These are phyloP conservation scores for Nomada lathburiana DNA, from an alignment of 2,888 invertebrate genomes.

Conservation along the genomic window DNA sequence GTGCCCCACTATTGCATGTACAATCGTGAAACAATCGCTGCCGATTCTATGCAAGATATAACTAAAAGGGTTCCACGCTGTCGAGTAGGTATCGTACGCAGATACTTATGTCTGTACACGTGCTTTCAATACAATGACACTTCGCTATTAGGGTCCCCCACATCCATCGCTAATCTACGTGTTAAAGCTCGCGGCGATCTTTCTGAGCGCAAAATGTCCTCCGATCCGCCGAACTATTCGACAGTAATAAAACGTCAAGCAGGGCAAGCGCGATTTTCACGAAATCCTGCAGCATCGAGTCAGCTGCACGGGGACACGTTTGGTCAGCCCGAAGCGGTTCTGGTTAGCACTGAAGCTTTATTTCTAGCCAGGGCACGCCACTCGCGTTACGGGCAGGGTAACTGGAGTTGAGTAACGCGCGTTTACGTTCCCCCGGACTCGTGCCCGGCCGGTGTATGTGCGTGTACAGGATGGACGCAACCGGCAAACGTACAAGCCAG, in stretches of 20 bases:
- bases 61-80: too few relatives aligned
- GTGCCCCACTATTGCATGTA: too few relatives aligned
- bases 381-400: constrained; percentile 50
- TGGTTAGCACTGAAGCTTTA: constrained; percentile 64
- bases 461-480: constrained; percentile 62
- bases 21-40: too few relatives aligned
- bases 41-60: too few relatives aligned
- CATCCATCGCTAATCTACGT: too few relatives aligned
- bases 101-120: too few relatives aligned
- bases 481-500: constrained; percentile 61
- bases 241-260: neutral
- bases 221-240: neutral
- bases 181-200: too few relatives aligned
- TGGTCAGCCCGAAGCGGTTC: constrained; percentile 47
- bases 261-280: neutral
- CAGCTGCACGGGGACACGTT: neutral
- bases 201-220: neutral
- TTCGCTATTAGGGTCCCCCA: too few relatives aligned
- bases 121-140: too few relatives aligned
- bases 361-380: constrained; percentile 49
- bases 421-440: constrained; percentile 65
- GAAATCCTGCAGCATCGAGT: constrained; percentile 1
- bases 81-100: too few relatives aligned
- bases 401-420: constrained; percentile 69
- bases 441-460: constrained; percentile 49